A percentile compares a stretch with the other conserved stretches of the same genome.
phyloP scores from a whole-genome alignment of 2,888 invertebrate genomes.

The Orthosia incerta region DNA sequence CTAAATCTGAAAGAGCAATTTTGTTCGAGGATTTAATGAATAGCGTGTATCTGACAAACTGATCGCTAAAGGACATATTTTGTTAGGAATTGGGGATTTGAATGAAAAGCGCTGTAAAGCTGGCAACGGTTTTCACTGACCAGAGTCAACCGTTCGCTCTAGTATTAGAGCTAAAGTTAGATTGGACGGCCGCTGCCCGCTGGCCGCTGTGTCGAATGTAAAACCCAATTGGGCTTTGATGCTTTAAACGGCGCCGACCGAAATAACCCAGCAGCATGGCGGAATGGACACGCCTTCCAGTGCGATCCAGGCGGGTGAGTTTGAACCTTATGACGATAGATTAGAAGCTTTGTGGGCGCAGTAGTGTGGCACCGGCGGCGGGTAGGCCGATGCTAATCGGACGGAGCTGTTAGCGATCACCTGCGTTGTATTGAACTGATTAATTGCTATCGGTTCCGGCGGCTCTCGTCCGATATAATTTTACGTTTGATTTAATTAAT shows the following conservation, averaged over 20 bases:
- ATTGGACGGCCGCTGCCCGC: conserved; percentile 75
- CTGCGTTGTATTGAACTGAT: conserved; percentile 86
- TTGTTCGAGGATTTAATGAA: conserved; percentile 53
- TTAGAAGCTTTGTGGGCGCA: conserved; percentile 23
- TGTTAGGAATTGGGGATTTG: conserved; percentile 39
- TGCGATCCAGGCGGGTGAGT: conserved; percentile 55
- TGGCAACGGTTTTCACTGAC: conserved; percentile 67
- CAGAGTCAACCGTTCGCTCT: conserved; percentile 59
- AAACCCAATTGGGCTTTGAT: conserved; percentile 88
- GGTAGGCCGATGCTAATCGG: conserved; percentile 82
- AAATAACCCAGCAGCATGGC: conserved; percentile 80
- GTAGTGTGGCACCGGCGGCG: conserved; percentile 51
- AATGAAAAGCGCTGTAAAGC: conserved; percentile 61
- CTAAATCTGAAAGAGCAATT: conserved; percentile 38
- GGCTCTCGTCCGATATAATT: conserved; percentile 76
- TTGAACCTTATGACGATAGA: conserved; percentile 59
- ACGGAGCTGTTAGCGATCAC: conserved; percentile 86
- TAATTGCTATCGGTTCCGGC: conserved; percentile 82
- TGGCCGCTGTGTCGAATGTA: conserved; percentile 82
- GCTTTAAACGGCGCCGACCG: conserved; percentile 84
- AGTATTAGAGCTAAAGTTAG: conserved; percentile 82
- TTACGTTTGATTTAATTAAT: conserved; percentile 76
- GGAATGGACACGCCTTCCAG: conserved; percentile 57
- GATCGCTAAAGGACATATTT: conserved; percentile 60
- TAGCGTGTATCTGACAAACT: conserved; percentile 45